Evolutionary conservation across 1,140 invertebrate genomes (phyloP).

Genomic region (Zaprionus davidi): DNA sequence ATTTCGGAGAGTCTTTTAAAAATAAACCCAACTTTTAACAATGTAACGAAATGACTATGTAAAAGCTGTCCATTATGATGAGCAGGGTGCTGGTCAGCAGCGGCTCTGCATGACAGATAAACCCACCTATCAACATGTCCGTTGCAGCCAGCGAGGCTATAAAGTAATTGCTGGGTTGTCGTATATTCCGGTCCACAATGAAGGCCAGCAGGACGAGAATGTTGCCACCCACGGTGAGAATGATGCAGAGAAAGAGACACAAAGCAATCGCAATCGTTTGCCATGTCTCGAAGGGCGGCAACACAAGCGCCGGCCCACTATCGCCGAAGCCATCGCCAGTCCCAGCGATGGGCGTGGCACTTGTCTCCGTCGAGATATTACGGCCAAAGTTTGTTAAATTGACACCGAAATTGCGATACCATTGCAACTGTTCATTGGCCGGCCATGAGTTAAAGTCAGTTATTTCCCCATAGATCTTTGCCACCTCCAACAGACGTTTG

Average conservation of each 20-base stretch:
- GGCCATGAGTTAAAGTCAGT: conserved; percentile 69
- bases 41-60: too few species aligned
- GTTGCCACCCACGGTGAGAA: conserved; percentile 97
- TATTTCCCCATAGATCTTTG: conserved; percentile 79
- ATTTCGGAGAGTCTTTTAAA: too few species aligned
- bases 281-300: conserved; percentile 95
- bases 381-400: conserved; percentile 61
- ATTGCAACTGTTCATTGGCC: conserved; percentile 66
- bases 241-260: conserved; percentile 93
- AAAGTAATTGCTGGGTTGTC: conserved; percentile 99
- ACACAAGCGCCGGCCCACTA: conserved; percentile 85
- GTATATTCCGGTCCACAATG: conserved; percentile 97
- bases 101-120: conserved; percentile 10
- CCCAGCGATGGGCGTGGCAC: conserved; percentile 9
- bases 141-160: conserved; percentile 99
- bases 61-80: neutral
- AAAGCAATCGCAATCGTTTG: conserved; percentile 96
- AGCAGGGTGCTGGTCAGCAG: neutral
- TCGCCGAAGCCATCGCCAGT: conserved; percentile 39
- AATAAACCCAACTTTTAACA: too few species aligned
- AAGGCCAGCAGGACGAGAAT: conserved; percentile 98
- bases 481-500: conserved; percentile 85
- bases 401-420: conserved; percentile 65
- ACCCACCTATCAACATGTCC: conserved; percentile 97
- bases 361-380: conserved; percentile 52